A percentile compares a stretch with the other conserved stretches of the same genome.
Conservation (phyloP, 2,888 invertebrate genomes). For the Eucera pruinosa region DNA sequence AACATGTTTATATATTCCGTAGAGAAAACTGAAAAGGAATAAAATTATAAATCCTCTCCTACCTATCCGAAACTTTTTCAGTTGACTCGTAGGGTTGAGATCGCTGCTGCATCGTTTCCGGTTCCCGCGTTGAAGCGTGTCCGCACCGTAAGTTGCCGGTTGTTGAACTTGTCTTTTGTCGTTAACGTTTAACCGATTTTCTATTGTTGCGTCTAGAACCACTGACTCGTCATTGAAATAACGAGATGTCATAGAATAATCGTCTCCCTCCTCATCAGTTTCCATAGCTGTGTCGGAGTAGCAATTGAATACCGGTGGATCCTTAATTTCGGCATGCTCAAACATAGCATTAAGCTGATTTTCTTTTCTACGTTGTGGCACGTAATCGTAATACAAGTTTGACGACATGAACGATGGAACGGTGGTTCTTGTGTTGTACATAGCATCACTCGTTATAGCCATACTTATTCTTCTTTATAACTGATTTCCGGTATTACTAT, state of each 20-base stretch:
- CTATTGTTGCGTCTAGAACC: conserved; percentile 74
- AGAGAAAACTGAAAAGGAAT: not conserved
- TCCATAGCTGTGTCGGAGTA: conserved; percentile 70
- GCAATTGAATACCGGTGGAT: conserved; percentile 14
- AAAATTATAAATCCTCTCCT: conserved; percentile 64
- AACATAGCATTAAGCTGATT: conserved; percentile 34
- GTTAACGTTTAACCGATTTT: conserved; percentile 25
- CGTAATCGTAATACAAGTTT: conserved; percentile 79
- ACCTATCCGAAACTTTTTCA: conserved; percentile 77
- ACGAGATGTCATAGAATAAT: conserved; percentile 65
- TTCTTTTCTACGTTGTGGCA: conserved; percentile 70
- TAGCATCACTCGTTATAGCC: conserved; percentile 73
- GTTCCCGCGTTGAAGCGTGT: conserved; percentile 64
- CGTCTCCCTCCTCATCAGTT: conserved; percentile 74
- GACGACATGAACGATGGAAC: conserved; percentile 74
- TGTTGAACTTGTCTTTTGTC: conserved; percentile 38
- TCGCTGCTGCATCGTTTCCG: conserved; percentile 76
- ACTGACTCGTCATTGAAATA: conserved; percentile 78
- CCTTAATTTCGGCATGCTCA: conserved; percentile 29
- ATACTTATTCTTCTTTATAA: conserved; percentile 53
- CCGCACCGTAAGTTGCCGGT: conserved; percentile 39
- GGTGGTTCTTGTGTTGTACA: conserved; percentile 65
- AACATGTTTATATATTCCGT: not conserved
- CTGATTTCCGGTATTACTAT: conserved; percentile 1
- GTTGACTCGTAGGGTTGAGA: conserved; percentile 58